These are phyloP conservation scores for Patella ulyssiponensis DNA, from an alignment of 2,888 invertebrate genomes.

Conservation along the genomic window DNA sequence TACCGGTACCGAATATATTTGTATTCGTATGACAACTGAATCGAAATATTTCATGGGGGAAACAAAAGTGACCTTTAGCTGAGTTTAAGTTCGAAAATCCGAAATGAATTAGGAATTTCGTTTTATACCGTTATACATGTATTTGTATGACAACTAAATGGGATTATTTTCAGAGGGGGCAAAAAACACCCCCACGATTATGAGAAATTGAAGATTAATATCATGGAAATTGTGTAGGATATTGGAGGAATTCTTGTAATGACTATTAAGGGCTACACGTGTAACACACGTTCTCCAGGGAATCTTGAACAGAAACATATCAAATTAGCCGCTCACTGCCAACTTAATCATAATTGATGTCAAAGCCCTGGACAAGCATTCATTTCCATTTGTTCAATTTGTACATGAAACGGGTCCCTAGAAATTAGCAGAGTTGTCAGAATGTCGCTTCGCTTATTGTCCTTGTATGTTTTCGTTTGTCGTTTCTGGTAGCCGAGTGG, in stretches of 20 bases:
- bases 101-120: no score
- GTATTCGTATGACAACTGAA: no score
- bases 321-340: conserved; percentile 28
- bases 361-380: conserved; percentile 28
- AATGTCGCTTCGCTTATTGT: background rate
- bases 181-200: no score
- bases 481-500: background rate
- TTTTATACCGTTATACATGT: no score
- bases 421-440: conserved; percentile 21
- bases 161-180: no score
- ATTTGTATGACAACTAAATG: no score
- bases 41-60: no score
- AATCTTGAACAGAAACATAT: conserved; percentile 26
- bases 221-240: background rate
- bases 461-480: conserved; percentile 7
- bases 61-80: no score
- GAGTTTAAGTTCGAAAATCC: no score
- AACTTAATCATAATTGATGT: conserved; percentile 32
- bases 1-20: no score
- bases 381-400: conserved; percentile 36
- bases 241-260: no score
- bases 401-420: conserved; percentile 31
- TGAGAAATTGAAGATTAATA: background rate
- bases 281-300: conserved; percentile 18
- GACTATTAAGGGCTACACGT: no score